Base-by-base conservation (phyloP, 2,888 invertebrate genomes). In the Protonemura montana region DNA sequence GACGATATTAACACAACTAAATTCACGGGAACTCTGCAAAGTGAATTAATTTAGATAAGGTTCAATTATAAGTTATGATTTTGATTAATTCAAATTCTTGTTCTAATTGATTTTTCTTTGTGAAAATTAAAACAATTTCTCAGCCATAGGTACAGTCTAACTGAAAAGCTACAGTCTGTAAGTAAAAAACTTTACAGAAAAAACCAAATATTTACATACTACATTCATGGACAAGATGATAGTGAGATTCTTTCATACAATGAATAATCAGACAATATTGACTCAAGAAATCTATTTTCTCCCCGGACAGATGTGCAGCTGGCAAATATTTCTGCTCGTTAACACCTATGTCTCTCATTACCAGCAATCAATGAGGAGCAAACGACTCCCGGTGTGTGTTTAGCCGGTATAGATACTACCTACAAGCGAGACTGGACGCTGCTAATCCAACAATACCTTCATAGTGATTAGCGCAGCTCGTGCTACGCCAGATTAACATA, bases 361-460 rank as follows among this genome's bases (percentile, higher is more conserved):
- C 59, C 59, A 21, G 59, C 21, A 59, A 59, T 59, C 21, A 59
- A 59, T 59, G 59, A 35, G 35, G 10, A 10, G 35, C 35, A 35
- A 35, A 35, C 35, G 35, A 35, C 35, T 21, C 7, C 59, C 21
- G 21, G 59, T 59, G 59, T 59, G 59, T 59, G 59, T 21, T 59
- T 59, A 59, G 59, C 59, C 35, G 5, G 3, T 6, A 21, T 21
- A 10, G 59, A 21, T 10, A 3, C 7, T 16, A 2, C 16, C 21
- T 1, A 13, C 13, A 16, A 1, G 3, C 59, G 2, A 10, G 59
- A 59, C 59, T 35, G 59, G 59, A 35, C 59, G 3, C 59, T 41
- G 59, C 59, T 59, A 59, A 59, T 59, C 59, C 59, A 59, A 59
- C 59, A 59, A 59, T 59, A 59, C 59, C 59, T 59, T 59, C 16